Percentiles rank a stretch among this genome's conserved stretches.
phyloP scores from a whole-genome alignment of 2,888 invertebrate genomes.

The Limnephilus rhombicus region DNA sequence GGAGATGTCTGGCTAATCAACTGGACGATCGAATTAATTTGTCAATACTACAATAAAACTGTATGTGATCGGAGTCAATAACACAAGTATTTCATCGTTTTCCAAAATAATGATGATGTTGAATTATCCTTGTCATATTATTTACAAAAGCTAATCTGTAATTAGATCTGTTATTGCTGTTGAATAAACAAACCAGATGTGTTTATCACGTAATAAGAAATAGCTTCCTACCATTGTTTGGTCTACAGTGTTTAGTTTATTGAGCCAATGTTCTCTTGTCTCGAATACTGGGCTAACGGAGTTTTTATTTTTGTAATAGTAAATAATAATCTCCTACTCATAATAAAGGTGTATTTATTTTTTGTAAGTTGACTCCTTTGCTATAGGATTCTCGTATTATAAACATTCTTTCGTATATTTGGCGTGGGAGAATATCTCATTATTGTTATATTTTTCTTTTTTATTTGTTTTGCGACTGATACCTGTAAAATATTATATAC shows the following conservation, averaged over 20 bases:
- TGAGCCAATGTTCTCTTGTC: not conserved
- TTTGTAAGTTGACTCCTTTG: not conserved
- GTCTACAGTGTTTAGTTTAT: not conserved
- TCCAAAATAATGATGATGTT: not conserved
- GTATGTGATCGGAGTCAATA: not conserved
- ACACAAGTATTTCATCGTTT: not conserved
- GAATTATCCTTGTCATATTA: not conserved
- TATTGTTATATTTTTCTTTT: not conserved
- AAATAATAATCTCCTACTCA: not conserved
- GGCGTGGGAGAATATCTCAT: not conserved
- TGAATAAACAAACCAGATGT: not conserved
- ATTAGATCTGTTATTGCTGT: conserved; percentile 1
- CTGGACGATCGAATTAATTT: not conserved
- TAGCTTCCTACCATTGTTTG: conserved; percentile 10
- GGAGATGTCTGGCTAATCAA: no score
- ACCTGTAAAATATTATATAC: no score
- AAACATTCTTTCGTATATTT: not conserved
- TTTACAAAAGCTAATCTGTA: not conserved
- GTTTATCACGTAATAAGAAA: conserved; percentile 1
- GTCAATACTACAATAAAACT: not conserved
- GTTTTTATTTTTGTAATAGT: not conserved
- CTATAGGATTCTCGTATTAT: not conserved
- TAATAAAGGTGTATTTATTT: not conserved
- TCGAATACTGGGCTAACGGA: not conserved
- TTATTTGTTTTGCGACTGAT: not conserved